Base-by-base conservation (phyloP, 2,797 vertebrate genomes). In the Notoglanidium macrostoma region DNA sequence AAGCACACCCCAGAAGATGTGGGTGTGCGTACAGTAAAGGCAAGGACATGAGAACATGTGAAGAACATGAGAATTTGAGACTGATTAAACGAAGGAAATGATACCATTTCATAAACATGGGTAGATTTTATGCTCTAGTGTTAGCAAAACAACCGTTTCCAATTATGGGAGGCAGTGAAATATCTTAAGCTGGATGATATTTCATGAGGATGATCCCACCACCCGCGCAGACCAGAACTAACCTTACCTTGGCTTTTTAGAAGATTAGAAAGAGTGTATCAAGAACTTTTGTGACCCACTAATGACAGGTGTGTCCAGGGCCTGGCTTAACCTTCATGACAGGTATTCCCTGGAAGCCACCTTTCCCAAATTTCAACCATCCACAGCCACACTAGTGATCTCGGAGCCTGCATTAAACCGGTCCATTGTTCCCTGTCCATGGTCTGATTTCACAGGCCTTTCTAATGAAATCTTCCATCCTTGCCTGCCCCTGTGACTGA, bases 391-490 rank as follows among this genome's bases (percentile, higher is more conserved):
- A 89, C 57, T 65, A 89, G 61, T 94, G 93, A 94, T 91, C 92
- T 92, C 91, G 88, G 91, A 91, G 90, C 92, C 90, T 90, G 86
- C 88, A 93, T 94, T 93, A 94, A 94, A 92, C 92, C 82, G 84
- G 89, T 90, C 92, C 90, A 94, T 95, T 95, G 95, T 95, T 95
- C 93, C 89, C 89, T 57, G 82, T 55, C 82, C 44, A 84, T 89
- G 92, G 92, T 92, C 76, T 83, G 88, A 92, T 91, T 88, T 93
- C 91, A 85, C 93, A 94, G 95, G 93, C 93, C 90, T 90, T 86
- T 92, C 93, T 94, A 94, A 96, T 95, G 93, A 94, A 95, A 95
- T 92, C 91, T 90, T 94, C 95, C 93, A 93, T 93, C 92, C 92
- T 93, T 89, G 88, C 86, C 86, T 89, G 90, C 90, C 89, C 89